Conservation (phyloP, 2,797 vertebrate species). For the Sebastes miniatus region DNA sequence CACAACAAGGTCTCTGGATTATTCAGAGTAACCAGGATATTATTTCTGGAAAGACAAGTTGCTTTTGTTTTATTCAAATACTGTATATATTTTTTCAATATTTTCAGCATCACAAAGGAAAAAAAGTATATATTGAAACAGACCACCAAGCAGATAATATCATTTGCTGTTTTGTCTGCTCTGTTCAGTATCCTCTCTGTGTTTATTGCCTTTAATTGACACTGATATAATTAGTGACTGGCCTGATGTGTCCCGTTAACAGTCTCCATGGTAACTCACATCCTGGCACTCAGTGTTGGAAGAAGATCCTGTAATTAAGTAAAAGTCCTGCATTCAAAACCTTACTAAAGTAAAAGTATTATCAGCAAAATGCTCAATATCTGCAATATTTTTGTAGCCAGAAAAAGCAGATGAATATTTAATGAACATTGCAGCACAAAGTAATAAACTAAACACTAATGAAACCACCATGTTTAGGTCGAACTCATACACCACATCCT, state of each 20-base stretch:
- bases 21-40: neutral
- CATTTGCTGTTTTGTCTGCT: neutral
- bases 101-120: neutral
- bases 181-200: slow-evolving; percentile 16
- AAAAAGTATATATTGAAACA: neutral
- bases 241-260: neutral
- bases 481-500: neutral
- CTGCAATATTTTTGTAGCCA: neutral
- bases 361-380: neutral
- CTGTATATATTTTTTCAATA: neutral
- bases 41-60: neutral
- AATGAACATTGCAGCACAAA: neutral
- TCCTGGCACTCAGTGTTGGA: neutral
- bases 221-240: slow-evolving; percentile 34
- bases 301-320: neutral
- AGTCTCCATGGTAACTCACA: slow-evolving; percentile 13
- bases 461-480: too few relatives aligned
- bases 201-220: slow-evolving; percentile 12
- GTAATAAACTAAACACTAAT: too few relatives aligned
- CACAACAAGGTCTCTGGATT: neutral
- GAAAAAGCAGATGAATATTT: neutral
- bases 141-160: neutral
- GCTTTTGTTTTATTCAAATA: neutral
- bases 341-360: neutral
- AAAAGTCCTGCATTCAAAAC: neutral